These are phyloP conservation scores for Mormyrops boulengeri DNA, from an alignment of 2,797 vertebrate genomes.

Conservation along the genomic window DNA sequence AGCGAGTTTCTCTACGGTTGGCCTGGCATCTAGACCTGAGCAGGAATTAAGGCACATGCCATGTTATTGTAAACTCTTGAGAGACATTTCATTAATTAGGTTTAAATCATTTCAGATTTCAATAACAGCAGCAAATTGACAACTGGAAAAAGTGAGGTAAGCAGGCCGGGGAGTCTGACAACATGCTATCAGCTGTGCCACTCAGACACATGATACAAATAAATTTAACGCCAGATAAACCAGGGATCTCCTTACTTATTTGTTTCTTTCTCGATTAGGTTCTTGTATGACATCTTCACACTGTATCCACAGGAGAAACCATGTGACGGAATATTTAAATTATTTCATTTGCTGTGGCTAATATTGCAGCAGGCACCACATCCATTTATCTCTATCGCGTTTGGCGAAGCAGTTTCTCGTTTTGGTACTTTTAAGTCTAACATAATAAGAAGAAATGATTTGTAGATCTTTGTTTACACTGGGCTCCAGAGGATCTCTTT, in stretches of 20 bases:
- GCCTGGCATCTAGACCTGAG: constrained; percentile 21
- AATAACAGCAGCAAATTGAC: constrained; percentile 67
- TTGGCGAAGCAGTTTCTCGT: background rate
- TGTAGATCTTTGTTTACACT: background rate
- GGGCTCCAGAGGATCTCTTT: background rate
- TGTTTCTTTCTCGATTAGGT: constrained; percentile 36
- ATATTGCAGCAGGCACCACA: background rate
- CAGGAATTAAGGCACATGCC: constrained; percentile 42
- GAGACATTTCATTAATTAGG: constrained; percentile 74
- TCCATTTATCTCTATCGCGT: background rate
- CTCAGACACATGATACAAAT: constrained; percentile 52
- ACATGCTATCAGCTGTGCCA: constrained; percentile 20
- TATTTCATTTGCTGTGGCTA: background rate
- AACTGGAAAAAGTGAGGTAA: constrained; percentile 51
- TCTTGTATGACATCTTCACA: constrained; percentile 38
- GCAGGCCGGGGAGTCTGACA: constrained; percentile 23
- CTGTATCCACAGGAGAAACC: constrained; percentile 16
- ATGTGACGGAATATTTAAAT: background rate
- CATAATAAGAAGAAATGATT: background rate
- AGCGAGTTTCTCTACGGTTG: constrained; percentile 56
- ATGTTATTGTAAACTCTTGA: constrained; percentile 65
- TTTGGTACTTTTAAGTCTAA: background rate
- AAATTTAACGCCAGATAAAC: constrained; percentile 49
- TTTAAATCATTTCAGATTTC: constrained; percentile 63
- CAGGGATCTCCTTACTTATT: constrained; percentile 41